Evolutionary conservation across 2,113 vertebrate species (phyloP).

Genomic region (Epinephelus fuscoguttatus): DNA sequence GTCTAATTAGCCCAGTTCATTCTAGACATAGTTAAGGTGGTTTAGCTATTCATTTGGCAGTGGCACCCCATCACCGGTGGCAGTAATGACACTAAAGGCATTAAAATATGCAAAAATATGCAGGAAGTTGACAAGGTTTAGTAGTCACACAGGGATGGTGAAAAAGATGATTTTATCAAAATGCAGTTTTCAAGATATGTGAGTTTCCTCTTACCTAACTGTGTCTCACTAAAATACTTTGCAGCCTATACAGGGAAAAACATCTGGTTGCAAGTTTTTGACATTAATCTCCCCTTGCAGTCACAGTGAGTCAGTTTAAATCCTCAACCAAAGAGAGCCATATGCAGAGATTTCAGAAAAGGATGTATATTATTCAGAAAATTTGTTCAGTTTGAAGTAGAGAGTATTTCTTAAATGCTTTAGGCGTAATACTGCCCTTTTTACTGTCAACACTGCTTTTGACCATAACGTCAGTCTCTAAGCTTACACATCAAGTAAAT

Average conservation of each 20-base stretch:
- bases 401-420: conserved; percentile 11
- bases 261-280: conserved; percentile 40
- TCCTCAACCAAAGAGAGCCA: conserved; percentile 34
- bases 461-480: conserved; percentile 17
- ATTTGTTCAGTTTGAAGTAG: neutral
- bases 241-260: conserved; percentile 31
- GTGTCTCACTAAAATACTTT: conserved; percentile 5
- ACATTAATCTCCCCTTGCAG: conserved; percentile 60
- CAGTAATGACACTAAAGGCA: neutral
- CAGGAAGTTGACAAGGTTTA: neutral
- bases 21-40: conserved; percentile 28
- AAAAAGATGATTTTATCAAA: neutral
- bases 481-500: conserved; percentile 34
- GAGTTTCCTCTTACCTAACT: neutral
- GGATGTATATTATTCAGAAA: conserved; percentile 22
- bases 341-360: conserved; percentile 25
- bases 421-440: conserved; percentile 31
- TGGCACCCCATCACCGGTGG: neutral
- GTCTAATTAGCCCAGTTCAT: conserved; percentile 56
- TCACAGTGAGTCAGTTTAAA: conserved; percentile 46
- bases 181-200: conserved; percentile 12
- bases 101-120: conserved; percentile 28
- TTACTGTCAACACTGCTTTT: conserved; percentile 42
- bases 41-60: conserved; percentile 29
- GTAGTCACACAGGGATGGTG: neutral